phyloP scores from a whole-genome alignment of 1,140 invertebrate genomes.

The Bombus soroeensis region DNA sequence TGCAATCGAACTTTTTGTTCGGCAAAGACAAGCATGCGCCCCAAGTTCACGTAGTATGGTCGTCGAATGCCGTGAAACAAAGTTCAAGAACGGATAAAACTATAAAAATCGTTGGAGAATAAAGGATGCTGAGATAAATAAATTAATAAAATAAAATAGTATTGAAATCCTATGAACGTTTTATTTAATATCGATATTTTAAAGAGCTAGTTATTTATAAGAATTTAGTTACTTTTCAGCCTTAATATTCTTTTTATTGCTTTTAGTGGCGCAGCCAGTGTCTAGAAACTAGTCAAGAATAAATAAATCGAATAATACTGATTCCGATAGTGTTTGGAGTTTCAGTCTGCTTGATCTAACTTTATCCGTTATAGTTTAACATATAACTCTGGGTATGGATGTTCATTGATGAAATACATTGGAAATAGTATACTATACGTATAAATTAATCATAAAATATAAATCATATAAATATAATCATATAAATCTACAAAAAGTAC shows the following conservation, averaged over 20 bases:
- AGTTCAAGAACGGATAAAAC: not conserved
- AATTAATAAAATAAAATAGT: no score
- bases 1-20: constrained; percentile 27
- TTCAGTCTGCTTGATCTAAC: not conserved
- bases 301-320: not conserved
- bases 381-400: no score
- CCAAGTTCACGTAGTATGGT: not conserved
- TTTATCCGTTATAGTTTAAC: not conserved
- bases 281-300: not conserved
- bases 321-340: not conserved
- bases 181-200: not conserved
- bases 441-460: no score
- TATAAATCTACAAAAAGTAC: no score
- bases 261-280: no score
- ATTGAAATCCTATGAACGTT: not conserved
- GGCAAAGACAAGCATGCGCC: not conserved
- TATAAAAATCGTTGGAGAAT: not conserved
- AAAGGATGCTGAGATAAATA: not conserved
- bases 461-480: no score
- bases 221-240: not conserved
- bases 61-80: not conserved
- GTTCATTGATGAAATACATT: not conserved
- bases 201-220: not conserved
- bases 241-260: not conserved
- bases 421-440: no score